Conservation (phyloP, 2,113 vertebrate genomes). For the Peromyscus polionotus region DNA sequence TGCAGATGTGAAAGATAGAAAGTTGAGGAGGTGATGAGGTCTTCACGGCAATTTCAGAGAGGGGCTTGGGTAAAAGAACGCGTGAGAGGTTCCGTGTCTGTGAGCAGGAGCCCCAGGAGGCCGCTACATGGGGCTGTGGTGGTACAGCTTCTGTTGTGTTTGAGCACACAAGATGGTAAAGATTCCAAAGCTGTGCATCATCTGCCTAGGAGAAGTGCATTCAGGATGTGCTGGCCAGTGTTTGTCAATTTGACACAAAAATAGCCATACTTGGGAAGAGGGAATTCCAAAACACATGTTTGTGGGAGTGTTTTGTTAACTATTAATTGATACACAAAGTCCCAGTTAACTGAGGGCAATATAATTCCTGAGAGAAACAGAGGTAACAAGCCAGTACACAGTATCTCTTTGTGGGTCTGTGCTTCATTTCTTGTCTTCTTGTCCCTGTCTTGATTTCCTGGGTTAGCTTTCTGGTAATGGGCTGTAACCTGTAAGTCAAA, state of each 20-base stretch:
- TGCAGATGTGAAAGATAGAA: not conserved
- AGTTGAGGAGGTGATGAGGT: not conserved
- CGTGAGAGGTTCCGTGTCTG: no score
- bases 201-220: no score
- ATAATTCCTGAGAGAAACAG: not conserved
- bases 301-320: not conserved
- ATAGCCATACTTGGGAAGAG: not conserved
- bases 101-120: accelerated
- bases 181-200: not conserved
- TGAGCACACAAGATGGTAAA: not conserved
- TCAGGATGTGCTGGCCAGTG: not conserved
- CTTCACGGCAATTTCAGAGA: not conserved
- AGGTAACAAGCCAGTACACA: not conserved
- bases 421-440: not conserved
- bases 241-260: not conserved
- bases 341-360: not conserved
- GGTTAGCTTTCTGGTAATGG: not conserved
- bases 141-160: not conserved
- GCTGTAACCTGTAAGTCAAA: not conserved
- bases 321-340: not conserved
- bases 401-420: not conserved
- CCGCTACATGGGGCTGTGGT: not conserved
- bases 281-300: not conserved
- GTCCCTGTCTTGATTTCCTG: not conserved
- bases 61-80: not conserved